Evolutionary conservation across 1,140 invertebrate species (phyloP), one percentile per base, ranked within the genome.

Genomic region (Homalodisca vitripennis): DNA sequence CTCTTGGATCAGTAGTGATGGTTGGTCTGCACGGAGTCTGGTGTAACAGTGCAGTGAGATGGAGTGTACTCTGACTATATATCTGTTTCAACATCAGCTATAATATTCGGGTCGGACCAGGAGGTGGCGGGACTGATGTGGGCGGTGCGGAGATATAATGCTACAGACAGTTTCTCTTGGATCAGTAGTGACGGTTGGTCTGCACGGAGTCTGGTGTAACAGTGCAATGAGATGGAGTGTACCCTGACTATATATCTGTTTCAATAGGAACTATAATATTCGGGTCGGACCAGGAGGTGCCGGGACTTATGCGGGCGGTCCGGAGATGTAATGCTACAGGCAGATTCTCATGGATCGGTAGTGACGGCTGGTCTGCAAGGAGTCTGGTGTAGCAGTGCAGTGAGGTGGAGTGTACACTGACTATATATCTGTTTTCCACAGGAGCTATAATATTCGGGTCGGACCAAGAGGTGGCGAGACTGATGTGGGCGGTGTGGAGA

Each of bases 381-480:
- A 34, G 30, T 46, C 81, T 97, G 48, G 95, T 97, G 1, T 93
- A 90, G 0, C 88, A 92, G 73, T 92, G 92, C 68, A 95, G 94
- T 76, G 94, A 97, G 78, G 82, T 86, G 0, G 92, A 77, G 13
- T 92, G 92, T n/a, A 96, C 94, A 0, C 83, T 97, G 68, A 94
- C 92, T 6, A 91, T 97, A 0, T 94, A 97, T 76, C 94, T n/a
- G n/a, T n/a, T n/a, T n/a, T n/a, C 80, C 77, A 17, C 80, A 95
- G 95, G 95, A 60, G 95, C 93, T 30, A 97, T 98, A 69, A 92
- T 98, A 74, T 98, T 95, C 78, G 95, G 93, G 0, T 97, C 95
- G 0, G 95, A 98, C 81, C 95, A 98, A 83, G 95, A 98, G 83
- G 95, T 98, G 10, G 93, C 93, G 0, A 93, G 92, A n/a, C 86